Base-by-base conservation (phyloP, 2,113 vertebrate genomes). In the Misgurnus mizolepis region DNA sequence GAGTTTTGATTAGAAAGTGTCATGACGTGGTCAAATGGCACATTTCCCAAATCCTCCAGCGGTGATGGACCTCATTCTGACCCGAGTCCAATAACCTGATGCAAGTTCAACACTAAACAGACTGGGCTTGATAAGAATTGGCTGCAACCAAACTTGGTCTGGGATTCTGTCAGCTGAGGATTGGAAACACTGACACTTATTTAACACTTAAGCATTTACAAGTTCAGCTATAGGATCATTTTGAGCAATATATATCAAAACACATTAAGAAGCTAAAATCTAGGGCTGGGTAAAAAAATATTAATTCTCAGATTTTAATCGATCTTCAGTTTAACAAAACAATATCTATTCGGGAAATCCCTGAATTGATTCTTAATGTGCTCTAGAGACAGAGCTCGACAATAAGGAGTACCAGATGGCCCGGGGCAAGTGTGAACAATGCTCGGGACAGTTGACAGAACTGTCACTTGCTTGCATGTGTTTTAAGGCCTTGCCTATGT, bases 51-150 rank as follows among this genome's bases (percentile, higher is more conserved):
- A 47, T 15, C 39, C 39, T 58, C 40, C 18, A 40, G 55, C 3
- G 40, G 0, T 15, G 55, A 74, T 45, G 56, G 71, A 61, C 56
- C 18, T 74, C 55, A 0, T 61, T 74, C 40, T 74, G 71, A 47
- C 56, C 41, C 39, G 7, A 61, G 40, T 45, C 40, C 56, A 74
- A 62, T 27, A 47, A 61, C 71, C 71, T 61, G 56, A 60, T 47
- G n/a, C 50, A 43, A 73, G 18, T 43, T 27, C 41, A 56, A 74
- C 40, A 61, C 71, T 74, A 47, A 74, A 61, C 56, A 74, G 56
- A 61, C 71, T 27, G 39, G 11, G 47, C 40, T 72, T 47, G 71
- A 74, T 61, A 74, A 61, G 56, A n/a, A 18, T 47, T 60, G 40
- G 71, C 71, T 22, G 67, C 22, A 39, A 27, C 47, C 39, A 39